A percentile compares a stretch with the other conserved stretches of the same genome.
These are phyloP conservation scores for Isurus oxyrinchus DNA, from an alignment of 2,113 vertebrate species.

Conservation along the genomic window DNA sequence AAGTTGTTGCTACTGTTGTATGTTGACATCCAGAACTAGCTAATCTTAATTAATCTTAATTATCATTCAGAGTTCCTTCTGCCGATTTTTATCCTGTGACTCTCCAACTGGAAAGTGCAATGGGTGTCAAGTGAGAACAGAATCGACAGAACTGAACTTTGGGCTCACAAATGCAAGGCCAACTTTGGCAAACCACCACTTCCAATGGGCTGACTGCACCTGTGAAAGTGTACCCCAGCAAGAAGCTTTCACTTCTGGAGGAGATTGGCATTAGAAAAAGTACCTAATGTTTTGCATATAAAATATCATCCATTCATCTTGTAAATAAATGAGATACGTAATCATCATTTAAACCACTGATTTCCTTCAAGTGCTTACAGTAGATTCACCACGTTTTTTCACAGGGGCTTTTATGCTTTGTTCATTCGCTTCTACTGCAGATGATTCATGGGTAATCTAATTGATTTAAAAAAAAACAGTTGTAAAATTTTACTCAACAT, in stretches of 20 bases:
- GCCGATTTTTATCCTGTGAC: not conserved
- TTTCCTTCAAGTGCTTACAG: not conserved
- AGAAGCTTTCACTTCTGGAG: not conserved
- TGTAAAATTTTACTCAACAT: not conserved
- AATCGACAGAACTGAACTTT: not conserved
- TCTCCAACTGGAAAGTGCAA: not conserved
- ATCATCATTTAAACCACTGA: not conserved
- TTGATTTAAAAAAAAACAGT: not conserved
- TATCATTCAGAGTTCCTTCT: not conserved
- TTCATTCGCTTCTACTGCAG: not conserved
- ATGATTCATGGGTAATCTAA: not conserved
- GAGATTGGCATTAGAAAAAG: not conserved
- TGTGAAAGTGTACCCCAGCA: not conserved
- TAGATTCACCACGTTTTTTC: constrained; percentile 2
- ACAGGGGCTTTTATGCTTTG: not conserved
- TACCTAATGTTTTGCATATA: not conserved
- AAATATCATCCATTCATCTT: not conserved
- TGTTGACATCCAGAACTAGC: not conserved
- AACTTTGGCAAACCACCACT: not conserved
- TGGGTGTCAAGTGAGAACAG: not conserved
- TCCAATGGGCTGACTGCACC: not conserved
- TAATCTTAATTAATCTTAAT: not conserved
- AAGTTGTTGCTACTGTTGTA: not conserved
- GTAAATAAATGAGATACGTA: not conserved
- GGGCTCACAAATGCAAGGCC: not conserved